phyloP scores from a whole-genome alignment of 2,797 vertebrate species.

The Hirundo rustica region DNA sequence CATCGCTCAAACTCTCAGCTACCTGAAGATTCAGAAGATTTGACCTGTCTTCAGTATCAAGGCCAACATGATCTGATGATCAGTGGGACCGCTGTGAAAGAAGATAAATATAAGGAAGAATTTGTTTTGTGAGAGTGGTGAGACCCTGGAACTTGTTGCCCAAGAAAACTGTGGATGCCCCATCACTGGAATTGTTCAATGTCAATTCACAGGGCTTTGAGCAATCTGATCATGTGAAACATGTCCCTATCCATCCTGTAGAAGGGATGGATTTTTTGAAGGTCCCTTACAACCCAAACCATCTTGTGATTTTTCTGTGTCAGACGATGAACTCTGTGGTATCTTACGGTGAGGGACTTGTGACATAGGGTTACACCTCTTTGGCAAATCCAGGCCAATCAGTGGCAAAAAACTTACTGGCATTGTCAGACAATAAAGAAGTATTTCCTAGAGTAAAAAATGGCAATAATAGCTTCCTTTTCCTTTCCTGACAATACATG shows the following conservation, averaged over 20 bases:
- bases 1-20: neutral
- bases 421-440: neutral
- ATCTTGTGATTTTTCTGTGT: neutral
- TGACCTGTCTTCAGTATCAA: neutral
- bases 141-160: neutral
- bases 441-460: neutral
- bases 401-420: neutral
- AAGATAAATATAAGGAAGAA: neutral
- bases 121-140: neutral
- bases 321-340: neutral
- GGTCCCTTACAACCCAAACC: neutral
- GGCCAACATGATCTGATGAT: neutral
- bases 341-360: neutral
- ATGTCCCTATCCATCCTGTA: neutral
- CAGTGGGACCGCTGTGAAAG: neutral
- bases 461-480: neutral
- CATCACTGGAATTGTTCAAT: neutral
- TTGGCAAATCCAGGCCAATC: neutral
- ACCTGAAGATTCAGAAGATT: neutral
- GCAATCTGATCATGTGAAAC: neutral
- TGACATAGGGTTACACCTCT: fast-evolving
- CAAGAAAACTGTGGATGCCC: neutral
- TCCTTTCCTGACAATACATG: neutral
- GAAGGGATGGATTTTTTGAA: neutral
- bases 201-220: neutral